Base-by-base conservation (phyloP, 35 echinoderm and acorn worm species). In the Eucidaris tribuloides region DNA sequence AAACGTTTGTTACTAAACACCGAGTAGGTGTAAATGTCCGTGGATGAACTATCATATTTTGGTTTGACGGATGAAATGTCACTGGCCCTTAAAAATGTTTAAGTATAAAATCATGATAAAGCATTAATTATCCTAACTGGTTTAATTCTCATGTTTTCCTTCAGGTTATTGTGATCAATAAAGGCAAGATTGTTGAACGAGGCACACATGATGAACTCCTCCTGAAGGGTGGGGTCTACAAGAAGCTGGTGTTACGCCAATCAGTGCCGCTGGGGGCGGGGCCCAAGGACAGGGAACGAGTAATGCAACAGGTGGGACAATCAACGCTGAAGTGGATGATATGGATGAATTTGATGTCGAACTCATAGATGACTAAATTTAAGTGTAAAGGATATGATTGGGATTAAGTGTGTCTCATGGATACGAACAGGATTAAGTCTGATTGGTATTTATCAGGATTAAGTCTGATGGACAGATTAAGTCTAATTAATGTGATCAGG, bases 121-220 rank as follows among this genome's bases (percentile, higher is more conserved):
- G 14, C 22, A 54, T 54, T 4, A 7, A 29, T 60, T 29, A 5
- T 23, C 31, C n/a, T 5, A n/a, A 17, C 20, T 59, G 13, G 48
- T 65, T 7, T 2, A 14, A 58, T 45, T 24, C 57, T 42, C 19
- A 30, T 17, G 42, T 82, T 81, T 59, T 57, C 23, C 57, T 45
- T 23, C 59, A 99, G 96, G 96, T 99, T 4, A 66, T 99, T 19
- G 96, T 99, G 29, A 99, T 99, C 23, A 99, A 87, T 28, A 72
- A 99, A 18, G 96, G 96, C 3, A 62, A 45, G 22, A 84, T 99
- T 28, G 96, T 83, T 22, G 96, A 99, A 78, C 82, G 66, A 9
- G 96, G 96, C 6, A 93, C 90, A 18, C 96, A 99, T 42, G 79
- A 93, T 58, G 86, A 99, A 41, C 90, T 99, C 2, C 79, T 99